Base-by-base conservation (phyloP, 2,797 vertebrate species). In the Pipistrellus nathusii region DNA sequence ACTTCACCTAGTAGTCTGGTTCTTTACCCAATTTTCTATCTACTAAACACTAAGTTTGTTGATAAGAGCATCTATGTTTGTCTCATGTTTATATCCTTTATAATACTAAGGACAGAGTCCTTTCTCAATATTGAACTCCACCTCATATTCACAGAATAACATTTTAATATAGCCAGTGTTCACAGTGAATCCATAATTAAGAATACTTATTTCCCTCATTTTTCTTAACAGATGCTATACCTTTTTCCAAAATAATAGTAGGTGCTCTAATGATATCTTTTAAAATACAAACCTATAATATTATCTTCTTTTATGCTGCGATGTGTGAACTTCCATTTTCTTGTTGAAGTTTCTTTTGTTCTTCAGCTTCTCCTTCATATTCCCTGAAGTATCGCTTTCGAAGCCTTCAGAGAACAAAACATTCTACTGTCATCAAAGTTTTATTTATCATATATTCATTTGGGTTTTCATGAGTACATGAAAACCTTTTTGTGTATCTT, bases 291-390 rank as follows among this genome's bases (percentile, higher is more conserved):
- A 95, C 96, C 96, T 96, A 85, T 41, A 53, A 59, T 41, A 32
- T 41, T 48, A 90, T 88, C 90, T 91, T 97, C 96, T 93, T 87
- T 97, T 98, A 98, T 30, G 98, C 98, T 68, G 97, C 86, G 84
- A 96, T 66, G 0, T 94, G 98, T 46, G 96, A 82, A 68, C 96
- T 98, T 97, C 97, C 97, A 84, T 93, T 98, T 92, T 98, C 98
- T 95, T 98, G 98, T 62, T 97, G 96, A 84, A 98, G 98, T 94
- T 97, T 98, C 96, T 98, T 98, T 93, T 97, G 97, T 96, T 98
- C 98, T 95, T 98, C 98, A 85, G 97, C 98, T 97, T 98, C 98
- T 88, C 95, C 95, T 86, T 98, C 98, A 75, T 97, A 97, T 35
- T 66, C 77, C 94, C 92, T 97, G 96, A 97, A 94, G 95, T 96